These are phyloP conservation scores for Eumacrocentrus americanus DNA, from an alignment of 2,888 invertebrate genomes.

Conservation along the genomic window DNA sequence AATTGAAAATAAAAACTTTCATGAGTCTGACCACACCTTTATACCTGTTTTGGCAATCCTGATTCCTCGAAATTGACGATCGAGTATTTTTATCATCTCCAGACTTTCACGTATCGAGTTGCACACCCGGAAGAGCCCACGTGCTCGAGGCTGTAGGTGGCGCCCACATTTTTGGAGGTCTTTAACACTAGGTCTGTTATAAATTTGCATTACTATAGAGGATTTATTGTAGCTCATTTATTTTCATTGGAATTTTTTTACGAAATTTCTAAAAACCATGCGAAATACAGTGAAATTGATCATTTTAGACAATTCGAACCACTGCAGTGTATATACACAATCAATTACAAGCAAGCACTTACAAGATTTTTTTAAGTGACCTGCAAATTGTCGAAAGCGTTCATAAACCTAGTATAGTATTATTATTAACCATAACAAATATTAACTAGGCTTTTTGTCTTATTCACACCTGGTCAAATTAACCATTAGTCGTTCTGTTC, in stretches of 20 bases:
- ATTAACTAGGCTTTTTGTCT: background rate
- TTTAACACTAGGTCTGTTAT: background rate
- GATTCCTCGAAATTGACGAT: constrained; percentile 13
- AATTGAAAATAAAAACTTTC: constrained; percentile 1
- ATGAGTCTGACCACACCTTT: constrained; percentile 4
- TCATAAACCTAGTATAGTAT: too few species aligned
- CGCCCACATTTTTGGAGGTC: background rate
- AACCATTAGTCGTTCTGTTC: background rate
- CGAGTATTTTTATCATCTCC: background rate
- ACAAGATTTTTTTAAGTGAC: too few species aligned
- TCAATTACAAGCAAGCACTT: too few species aligned
- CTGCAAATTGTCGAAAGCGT: too few species aligned
- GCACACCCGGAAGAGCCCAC: background rate
- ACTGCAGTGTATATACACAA: too few species aligned
- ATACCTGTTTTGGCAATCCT: constrained; percentile 12
- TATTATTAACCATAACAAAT: background rate
- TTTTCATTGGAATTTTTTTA: too few species aligned
- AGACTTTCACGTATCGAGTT: background rate
- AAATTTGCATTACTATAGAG: background rate
- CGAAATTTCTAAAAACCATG: too few species aligned
- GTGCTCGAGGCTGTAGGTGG: background rate
- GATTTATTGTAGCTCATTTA: background rate
- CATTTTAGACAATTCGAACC: too few species aligned
- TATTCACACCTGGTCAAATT: background rate
- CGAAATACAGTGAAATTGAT: too few species aligned